A percentile compares a stretch with the other conserved stretches of the same genome.
phyloP scores from a whole-genome alignment of 2,113 vertebrate species.

The Mesoclemmys tuberculata region DNA sequence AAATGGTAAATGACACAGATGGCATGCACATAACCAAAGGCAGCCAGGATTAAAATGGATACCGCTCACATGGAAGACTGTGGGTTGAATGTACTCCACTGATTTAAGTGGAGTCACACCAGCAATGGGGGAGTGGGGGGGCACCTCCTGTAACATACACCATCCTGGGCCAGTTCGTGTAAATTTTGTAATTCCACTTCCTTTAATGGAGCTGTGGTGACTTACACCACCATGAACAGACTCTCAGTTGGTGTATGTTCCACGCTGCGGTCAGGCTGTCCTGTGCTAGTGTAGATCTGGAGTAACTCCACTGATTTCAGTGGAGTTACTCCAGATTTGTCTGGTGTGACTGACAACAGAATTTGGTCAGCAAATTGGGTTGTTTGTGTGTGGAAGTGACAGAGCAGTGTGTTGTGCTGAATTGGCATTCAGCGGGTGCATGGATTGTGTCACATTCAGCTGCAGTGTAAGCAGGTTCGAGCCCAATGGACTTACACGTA shows the following conservation, averaged over 20 bases:
- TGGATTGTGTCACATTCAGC: not conserved
- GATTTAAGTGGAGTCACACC: not conserved
- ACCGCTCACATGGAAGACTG: not conserved
- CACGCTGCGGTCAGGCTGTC: not conserved
- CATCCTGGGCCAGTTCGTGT: not conserved
- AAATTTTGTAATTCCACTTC: not conserved
- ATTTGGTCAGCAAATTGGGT: not conserved
- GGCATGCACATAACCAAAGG: not conserved
- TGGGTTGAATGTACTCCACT: rapidly evolving
- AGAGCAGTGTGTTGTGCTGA: not conserved
- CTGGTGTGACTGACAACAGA: not conserved
- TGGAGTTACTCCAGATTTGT: not conserved
- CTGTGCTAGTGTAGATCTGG: not conserved
- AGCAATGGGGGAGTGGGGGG: no score
- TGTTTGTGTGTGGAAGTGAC: not conserved
- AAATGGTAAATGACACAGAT: not conserved
- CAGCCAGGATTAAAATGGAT: not conserved
- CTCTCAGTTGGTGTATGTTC: not conserved
- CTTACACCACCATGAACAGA: not conserved
- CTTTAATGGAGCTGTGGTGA: not conserved
- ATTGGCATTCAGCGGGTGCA: not conserved
- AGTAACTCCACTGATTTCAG: not conserved
- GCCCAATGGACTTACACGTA: not conserved
- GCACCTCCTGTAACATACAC: not conserved
- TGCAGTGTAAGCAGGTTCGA: not conserved